Evolutionary conservation across 2,888 invertebrate genomes (phyloP), one percentile per base, ranked within the genome.

Genomic region (Oscheius myriophilus): DNA sequence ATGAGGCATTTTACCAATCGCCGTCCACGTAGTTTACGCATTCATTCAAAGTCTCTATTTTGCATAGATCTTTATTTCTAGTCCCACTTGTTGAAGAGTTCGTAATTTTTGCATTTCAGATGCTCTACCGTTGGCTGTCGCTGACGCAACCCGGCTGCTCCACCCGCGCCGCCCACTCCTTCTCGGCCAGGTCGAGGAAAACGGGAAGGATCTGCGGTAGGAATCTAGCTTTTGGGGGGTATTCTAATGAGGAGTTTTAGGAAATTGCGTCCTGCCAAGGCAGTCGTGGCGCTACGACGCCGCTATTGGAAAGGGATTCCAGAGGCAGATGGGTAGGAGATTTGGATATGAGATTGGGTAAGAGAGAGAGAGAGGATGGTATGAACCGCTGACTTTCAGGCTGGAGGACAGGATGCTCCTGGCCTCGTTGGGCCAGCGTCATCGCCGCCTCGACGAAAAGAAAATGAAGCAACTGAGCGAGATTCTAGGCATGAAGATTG

Each of bases 271-370:
- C 11, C 23, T 69, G 4, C 69, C 69, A 9, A n/a, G 55, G 4
- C 69, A 69, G 43, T 33, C 25, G 14, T 67, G 67, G 67, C 51
- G 54, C 4, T 67, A 43, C 51, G 58, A 67, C 16, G 46, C 69
- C 65, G 70, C 75, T 0, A 18, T 70, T 4, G 77, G 77, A 12
- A 71, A 61, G 26, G 55, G 33, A 41, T 77, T 77, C 53, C 77
- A 77, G 59, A 69, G 71, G 51, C 39, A 62, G 23, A 55, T 71
- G 57, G 77, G 72, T 12, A 63, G 57, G 16, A 25, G 61, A 33
- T 63, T 70, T 26, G 77, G 77, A 41, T 69, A 68, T 46, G 77
- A 75, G 43, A 68, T 71, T 69, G 77, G 77, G 67, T 61, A 39
- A 25, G 57, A 45, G 33, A 25, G 18, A 55, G 16, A 55, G 33